Evolutionary conservation across 2,888 invertebrate species (phyloP), one percentile per base, ranked within the genome.

Genomic region (Bellardia bayeri): DNA sequence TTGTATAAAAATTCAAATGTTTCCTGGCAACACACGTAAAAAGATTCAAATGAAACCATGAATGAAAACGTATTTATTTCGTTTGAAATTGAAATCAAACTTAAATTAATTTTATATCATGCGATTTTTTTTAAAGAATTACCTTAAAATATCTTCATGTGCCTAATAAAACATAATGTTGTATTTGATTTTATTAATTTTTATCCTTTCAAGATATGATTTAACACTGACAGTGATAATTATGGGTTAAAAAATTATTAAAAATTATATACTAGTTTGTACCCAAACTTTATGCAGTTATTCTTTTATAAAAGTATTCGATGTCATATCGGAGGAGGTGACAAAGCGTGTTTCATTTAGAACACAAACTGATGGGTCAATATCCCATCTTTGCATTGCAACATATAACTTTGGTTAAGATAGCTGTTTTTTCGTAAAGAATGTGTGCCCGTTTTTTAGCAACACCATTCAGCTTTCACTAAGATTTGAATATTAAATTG

Each of bases 1-100:
- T 75, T 75, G 56, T 30, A 76, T 69, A 82, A 76, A 76, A 63
- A 40, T 54, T 40, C 11, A 58, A 40, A 13, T 13, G 64, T 61
- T 42, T 45, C 16, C 23, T 23, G 56, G 56, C 2, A 23, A 56
- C 16, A 7, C 8, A 54, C 5, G 23, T 1, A 23, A 72, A 45
- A 30, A 58, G 58, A 30, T 7, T 42, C 23, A 2, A 11, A 56
- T 33, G 1, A 71, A 54, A 66, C 58, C 2, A 54, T 16, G 16
- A 54, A 37, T 14, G 61, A 37, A 33, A 56, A 23, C 8, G 23
- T 9, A 16, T 7, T 9, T 23, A 8, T 23, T 33, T 61, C 11
- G 33, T 33, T 61, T 23, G 72, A 58, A 40, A 40, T 58, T 23
- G 23, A 23, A 23, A 16, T 33, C 40, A 51, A 71, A 40, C 16